phyloP scores from a whole-genome alignment of 2,113 vertebrate species.

The Acanthochromis polyacanthus region DNA sequence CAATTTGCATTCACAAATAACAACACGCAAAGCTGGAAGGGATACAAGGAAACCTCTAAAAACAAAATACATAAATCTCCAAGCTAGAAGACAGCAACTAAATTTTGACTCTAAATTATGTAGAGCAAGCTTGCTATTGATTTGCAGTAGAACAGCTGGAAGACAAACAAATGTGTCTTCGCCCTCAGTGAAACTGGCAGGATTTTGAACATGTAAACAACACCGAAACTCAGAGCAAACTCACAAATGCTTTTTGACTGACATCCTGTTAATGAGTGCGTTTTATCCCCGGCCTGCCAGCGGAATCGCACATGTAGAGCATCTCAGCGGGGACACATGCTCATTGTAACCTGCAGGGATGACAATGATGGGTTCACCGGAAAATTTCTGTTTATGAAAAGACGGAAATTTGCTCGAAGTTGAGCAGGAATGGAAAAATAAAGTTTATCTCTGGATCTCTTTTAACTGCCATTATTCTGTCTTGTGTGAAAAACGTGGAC shows the following conservation, averaged over 20 bases:
- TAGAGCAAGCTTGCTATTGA: constrained; percentile 51
- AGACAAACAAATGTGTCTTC: constrained; percentile 59
- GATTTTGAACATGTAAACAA: constrained; percentile 57
- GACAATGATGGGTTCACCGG: constrained; percentile 57
- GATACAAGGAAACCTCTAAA: constrained; percentile 59
- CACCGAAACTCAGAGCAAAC: constrained; percentile 27
- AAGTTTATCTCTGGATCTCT: constrained; percentile 68
- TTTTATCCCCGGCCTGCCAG: constrained; percentile 6
- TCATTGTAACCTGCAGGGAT: constrained; percentile 49
- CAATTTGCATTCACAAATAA: constrained; percentile 74
- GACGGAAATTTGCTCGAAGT: constrained; percentile 67
- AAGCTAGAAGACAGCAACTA: constrained; percentile 45
- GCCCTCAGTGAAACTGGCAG: constrained; percentile 37
- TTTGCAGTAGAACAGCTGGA: constrained; percentile 57
- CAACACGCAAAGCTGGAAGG: constrained; percentile 69
- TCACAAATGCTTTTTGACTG: constrained; percentile 16
- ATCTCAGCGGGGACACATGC: constrained; percentile 38
- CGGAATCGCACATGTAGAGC: constrained; percentile 2
- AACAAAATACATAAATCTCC: constrained; percentile 62
- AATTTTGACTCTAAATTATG: constrained; percentile 54
- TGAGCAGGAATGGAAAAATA: constrained; percentile 63
- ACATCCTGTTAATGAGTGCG: constrained; percentile 27
- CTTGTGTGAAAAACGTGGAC: constrained; percentile 67
- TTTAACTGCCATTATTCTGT: constrained; percentile 66
- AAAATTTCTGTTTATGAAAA: constrained; percentile 74